Evolutionary conservation across 2,113 vertebrate species (phyloP).

Genomic region (Oreocharis arfaki): DNA sequence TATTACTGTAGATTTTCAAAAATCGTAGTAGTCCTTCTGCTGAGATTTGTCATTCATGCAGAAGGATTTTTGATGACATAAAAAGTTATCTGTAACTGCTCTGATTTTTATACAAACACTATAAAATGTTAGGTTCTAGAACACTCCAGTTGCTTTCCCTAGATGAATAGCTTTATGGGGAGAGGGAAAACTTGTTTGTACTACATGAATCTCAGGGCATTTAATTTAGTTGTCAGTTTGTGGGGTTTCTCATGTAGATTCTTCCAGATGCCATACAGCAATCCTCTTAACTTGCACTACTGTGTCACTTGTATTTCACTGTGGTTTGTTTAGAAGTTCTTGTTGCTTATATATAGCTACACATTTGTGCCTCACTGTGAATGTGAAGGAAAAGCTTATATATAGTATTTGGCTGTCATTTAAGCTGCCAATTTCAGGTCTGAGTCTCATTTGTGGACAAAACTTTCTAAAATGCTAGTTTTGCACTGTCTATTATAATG

Average conservation of each 20-base stretch:
- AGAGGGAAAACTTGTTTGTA: background rate
- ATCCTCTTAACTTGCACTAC: background rate
- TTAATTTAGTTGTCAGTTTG: background rate
- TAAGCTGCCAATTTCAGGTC: background rate
- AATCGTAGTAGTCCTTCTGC: background rate
- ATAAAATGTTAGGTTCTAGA: background rate
- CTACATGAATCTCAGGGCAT: background rate
- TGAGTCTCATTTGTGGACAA: background rate
- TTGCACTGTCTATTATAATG: background rate
- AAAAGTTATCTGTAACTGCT: background rate
- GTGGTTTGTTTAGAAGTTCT: background rate
- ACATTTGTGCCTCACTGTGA: accelerated
- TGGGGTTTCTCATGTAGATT: background rate
- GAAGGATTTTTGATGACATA: background rate
- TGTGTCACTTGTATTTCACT: background rate
- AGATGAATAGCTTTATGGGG: background rate
- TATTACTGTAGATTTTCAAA: background rate
- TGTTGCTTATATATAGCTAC: background rate
- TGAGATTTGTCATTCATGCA: background rate
- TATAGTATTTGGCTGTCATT: background rate
- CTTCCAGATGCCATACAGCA: background rate
- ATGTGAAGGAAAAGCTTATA: background rate
- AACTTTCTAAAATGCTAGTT: background rate
- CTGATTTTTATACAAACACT: background rate
- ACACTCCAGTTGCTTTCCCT: background rate